Conservation (phyloP, 2,113 vertebrate species). For the Microcebus murinus region DNA sequence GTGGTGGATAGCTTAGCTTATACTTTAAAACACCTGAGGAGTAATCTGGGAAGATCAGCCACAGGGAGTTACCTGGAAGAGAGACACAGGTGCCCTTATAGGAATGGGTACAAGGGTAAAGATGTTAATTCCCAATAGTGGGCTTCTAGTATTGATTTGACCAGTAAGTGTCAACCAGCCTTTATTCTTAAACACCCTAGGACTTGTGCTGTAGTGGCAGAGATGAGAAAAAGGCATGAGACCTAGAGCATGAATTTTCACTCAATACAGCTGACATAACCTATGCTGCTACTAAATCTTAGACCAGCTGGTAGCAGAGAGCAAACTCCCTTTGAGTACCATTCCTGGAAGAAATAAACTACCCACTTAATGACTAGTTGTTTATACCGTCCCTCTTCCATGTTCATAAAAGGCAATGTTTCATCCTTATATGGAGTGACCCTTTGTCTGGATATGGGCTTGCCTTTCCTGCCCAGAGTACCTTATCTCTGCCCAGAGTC, state of each 20-base stretch:
- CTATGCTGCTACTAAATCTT: neutral
- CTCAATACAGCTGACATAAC: neutral
- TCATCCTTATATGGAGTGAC: neutral
- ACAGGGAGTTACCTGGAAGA: neutral
- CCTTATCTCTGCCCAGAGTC: slow-evolving; percentile 48
- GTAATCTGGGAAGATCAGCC: neutral
- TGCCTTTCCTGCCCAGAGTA: neutral
- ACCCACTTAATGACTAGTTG: neutral
- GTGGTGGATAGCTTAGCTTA: neutral
- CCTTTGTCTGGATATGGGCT: neutral
- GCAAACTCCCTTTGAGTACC: neutral
- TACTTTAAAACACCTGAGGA: neutral
- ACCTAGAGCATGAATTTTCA: neutral
- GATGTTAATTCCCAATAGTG: neutral
- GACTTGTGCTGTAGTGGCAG: neutral
- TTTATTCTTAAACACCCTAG: neutral
- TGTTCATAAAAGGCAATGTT: neutral
- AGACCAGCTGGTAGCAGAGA: neutral
- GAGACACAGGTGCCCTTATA: neutral
- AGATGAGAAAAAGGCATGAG: neutral
- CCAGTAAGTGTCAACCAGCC: neutral
- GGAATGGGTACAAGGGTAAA: neutral
- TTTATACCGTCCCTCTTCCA: neutral
- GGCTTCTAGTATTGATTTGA: neutral
- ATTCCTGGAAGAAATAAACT: neutral